phyloP scores from a whole-genome alignment of 2,888 invertebrate genomes.

The Allacma fusca region DNA sequence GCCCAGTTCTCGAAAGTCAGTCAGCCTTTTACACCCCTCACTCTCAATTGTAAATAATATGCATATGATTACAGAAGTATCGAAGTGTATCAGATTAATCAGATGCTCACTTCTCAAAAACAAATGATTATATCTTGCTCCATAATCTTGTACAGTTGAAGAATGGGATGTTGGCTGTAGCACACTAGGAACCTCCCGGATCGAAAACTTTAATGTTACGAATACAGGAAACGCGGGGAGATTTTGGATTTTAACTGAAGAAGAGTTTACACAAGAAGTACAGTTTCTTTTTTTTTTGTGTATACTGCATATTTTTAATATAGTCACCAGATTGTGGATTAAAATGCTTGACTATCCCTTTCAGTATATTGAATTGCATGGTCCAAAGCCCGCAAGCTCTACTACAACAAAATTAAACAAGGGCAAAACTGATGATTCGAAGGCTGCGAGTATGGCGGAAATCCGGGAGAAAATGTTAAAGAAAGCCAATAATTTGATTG shows the following conservation, averaged over 20 bases:
- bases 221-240: slow-evolving; percentile 52
- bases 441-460: neutral
- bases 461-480: neutral
- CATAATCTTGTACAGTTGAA: slow-evolving; percentile 41
- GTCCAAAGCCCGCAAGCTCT: neutral
- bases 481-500: slow-evolving; percentile 34
- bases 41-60: no score
- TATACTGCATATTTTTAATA: neutral
- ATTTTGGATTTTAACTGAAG: slow-evolving; percentile 57
- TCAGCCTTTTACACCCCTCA: no score
- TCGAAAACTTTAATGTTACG: slow-evolving; percentile 47
- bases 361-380: slow-evolving; percentile 29
- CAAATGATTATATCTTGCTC: neutral
- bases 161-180: slow-evolving; percentile 57
- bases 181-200: slow-evolving; percentile 38
- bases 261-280: slow-evolving; percentile 54
- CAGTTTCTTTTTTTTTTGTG: no score
- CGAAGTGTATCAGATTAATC: no score
- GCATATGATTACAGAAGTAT: no score
- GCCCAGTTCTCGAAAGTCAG: slow-evolving; percentile 50
- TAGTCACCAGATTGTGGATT: neutral
- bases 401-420: neutral
- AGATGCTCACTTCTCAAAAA: no score
- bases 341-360: no score
- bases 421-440: neutral